A percentile compares a stretch with the other conserved stretches of the same genome.
phyloP scores from a whole-genome alignment of 35 echinoderm and acorn worm species.

The Hemicentrotus pulcherrimus region DNA sequence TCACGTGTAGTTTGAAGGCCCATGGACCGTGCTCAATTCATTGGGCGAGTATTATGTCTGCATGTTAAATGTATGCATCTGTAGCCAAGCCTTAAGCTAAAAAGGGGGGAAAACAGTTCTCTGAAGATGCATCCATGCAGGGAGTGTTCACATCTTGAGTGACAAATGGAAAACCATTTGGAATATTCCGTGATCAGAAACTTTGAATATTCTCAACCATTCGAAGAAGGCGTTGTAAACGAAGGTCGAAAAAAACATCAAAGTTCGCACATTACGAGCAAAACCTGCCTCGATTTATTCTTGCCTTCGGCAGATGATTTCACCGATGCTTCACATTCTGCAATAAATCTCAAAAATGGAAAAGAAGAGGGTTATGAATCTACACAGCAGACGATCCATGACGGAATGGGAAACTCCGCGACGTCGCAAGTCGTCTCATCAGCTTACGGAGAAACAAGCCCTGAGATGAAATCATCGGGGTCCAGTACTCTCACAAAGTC shows the following conservation, averaged over 20 bases:
- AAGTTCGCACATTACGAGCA: background rate
- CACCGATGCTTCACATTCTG: background rate
- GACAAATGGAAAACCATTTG: background rate
- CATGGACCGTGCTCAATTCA: too few relatives aligned
- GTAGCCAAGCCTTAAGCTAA: too few relatives aligned
- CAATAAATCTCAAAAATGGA: background rate
- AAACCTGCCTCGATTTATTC: background rate
- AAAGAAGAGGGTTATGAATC: background rate
- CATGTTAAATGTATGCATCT: too few relatives aligned
- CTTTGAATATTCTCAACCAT: conserved; percentile 1
- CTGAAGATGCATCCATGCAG: too few relatives aligned
- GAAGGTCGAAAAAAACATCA: background rate
- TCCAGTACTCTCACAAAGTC: background rate
- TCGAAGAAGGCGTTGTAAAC: background rate
- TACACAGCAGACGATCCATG: background rate
- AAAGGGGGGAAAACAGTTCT: too few relatives aligned
- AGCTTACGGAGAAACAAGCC: background rate
- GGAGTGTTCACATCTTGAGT: background rate
- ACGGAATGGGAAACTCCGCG: background rate
- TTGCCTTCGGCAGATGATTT: background rate
- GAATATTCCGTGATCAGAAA: conserved; percentile 5
- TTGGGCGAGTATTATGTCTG: too few relatives aligned
- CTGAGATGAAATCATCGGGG: background rate
- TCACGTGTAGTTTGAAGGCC: too few relatives aligned
- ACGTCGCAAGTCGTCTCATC: background rate